phyloP scores from a whole-genome alignment of 2,113 vertebrate species.

The Harpagus bidentatus region DNA sequence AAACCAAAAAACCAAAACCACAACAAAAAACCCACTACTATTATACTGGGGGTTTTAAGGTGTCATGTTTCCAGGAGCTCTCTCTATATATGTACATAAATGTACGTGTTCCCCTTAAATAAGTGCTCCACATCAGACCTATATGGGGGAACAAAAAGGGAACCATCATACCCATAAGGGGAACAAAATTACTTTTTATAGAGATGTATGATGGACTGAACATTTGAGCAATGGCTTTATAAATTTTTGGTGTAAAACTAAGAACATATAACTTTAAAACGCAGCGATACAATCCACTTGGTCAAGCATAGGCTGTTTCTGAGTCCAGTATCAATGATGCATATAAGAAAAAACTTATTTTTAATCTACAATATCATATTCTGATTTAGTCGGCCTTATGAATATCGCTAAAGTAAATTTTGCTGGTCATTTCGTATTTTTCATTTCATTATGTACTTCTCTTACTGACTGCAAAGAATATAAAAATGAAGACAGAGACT shows the following conservation, averaged over 20 bases:
- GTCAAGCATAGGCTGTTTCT: neutral
- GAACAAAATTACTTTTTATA: neutral
- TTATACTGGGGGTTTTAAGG: neutral
- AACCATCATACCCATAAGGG: neutral
- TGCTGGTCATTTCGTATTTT: neutral
- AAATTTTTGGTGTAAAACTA: neutral
- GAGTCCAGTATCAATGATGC: neutral
- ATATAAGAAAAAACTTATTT: neutral
- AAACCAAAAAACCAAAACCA: too few relatives aligned
- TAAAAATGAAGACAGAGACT: neutral
- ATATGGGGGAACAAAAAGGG: neutral
- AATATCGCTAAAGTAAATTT: neutral
- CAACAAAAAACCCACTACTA: fast-evolving
- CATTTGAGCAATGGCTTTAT: neutral
- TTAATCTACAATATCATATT: neutral
- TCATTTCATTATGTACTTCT: neutral
- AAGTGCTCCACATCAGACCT: neutral
- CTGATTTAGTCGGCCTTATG: neutral
- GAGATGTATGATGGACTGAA: neutral
- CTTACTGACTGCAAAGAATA: neutral
- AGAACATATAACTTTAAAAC: neutral
- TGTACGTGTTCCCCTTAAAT: neutral
- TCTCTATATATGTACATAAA: neutral
- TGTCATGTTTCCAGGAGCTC: neutral
- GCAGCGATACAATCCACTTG: neutral